Base-by-base conservation (phyloP, 2,113 vertebrate genomes). In the Balaeniceps rex region DNA sequence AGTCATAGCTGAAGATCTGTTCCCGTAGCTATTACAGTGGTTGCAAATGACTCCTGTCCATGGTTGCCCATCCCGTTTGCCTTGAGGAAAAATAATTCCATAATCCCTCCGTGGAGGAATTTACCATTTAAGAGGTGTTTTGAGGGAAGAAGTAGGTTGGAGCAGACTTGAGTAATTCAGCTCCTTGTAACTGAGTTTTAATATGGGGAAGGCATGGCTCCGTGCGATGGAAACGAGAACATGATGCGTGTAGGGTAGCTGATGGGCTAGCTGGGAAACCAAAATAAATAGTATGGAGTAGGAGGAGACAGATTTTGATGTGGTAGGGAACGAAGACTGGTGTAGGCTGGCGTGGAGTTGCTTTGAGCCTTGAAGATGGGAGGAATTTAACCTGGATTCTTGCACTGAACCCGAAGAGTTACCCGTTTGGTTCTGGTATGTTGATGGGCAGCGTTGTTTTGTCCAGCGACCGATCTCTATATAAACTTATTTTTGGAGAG, bases 231-330 rank as follows among this genome's bases (percentile, higher is more conserved):
- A 12, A 9, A 17, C 2, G 40, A 51, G 86, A 74, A 57, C 4
- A 2, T 0, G 2, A 10, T 23, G 29, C 7, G 2, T 12, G 33
- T 36, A 3, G 3, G 47, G 31, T n/a, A 54, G 70, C 64, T 16
- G 36, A 66, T 54, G 68, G 72, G 21, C 44, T 60, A 28, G 22
- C 70, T 52, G 52, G 71, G 68, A 83, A 76, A 21, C 36, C 74
- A 23, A 65, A 77, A 51, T 31, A 65, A 66, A 63, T 21, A 54
- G n/a, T 9, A 4, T 4, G 71, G 69, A 64, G 58, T 12, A 58
- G 79, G 88, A 90, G 52, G 74, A 85, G 91, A 33, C 8, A 7
- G 42, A 64, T 74, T 76, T 42, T 72, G 63, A n/a, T n/a, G 71
- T 64, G 71, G 12, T 15, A 10, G 47, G 80, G 57, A 79, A 7